phyloP scores from a whole-genome alignment of 2,113 vertebrate genomes.

The Tragulus kanchil region DNA sequence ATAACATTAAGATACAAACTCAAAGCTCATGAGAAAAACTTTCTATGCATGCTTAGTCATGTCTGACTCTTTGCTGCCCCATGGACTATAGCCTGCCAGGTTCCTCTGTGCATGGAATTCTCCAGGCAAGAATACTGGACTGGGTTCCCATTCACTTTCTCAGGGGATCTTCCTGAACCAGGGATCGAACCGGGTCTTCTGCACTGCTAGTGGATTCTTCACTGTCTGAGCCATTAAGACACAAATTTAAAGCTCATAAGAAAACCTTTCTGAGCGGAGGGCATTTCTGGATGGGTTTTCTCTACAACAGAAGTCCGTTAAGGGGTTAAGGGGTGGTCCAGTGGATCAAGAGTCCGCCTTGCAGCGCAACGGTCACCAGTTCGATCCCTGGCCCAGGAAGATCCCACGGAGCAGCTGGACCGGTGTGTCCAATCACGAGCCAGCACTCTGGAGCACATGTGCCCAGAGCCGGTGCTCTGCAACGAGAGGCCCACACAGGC shows the following conservation, averaged over 20 bases:
- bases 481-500: no score
- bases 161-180: background rate
- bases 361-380: no score
- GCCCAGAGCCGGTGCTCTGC: no score
- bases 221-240: background rate
- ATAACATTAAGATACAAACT: slow-evolving; percentile 54
- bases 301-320: background rate
- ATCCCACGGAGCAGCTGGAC: no score
- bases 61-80: background rate
- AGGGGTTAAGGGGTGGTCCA: background rate
- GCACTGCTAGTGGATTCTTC: background rate
- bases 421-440: no score
- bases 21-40: slow-evolving; percentile 36
- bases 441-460: no score
- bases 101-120: background rate
- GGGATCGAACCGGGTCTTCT: background rate
- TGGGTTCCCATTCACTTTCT: background rate
- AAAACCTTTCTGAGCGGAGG: slow-evolving; percentile 25
- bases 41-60: background rate
- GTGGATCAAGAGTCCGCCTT: no score
- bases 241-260: background rate
- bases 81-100: background rate
- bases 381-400: no score
- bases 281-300: slow-evolving; percentile 49
- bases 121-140: background rate